Evolutionary conservation across 2,888 invertebrate species (phyloP), one percentile per base, ranked within the genome.

Genomic region (Melanotus villosus): DNA sequence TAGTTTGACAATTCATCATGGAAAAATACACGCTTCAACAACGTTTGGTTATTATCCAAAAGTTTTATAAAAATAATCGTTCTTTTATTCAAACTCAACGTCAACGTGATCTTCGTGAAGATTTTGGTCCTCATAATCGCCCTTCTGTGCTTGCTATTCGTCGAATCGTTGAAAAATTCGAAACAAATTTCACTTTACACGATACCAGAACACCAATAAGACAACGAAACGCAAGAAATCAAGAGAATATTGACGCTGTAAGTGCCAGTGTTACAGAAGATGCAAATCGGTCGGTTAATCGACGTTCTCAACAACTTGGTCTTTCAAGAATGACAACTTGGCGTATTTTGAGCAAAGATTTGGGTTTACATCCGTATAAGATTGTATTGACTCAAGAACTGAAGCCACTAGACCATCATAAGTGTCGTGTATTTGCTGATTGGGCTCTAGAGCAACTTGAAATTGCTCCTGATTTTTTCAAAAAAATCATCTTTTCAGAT

Each of bases 401-500:
- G 56, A 68, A 71, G 26, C 73, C 56, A 12, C 47, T 32, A 9
- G 7, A 65, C 36, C 16, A 65, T 34, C 34, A 23, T 18, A 19
- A 4, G 50, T 34, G 16, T 18, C 32, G 47, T 14, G 12, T 10
- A 6, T 63, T 63, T 9, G 21, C 26, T 30, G 18, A 30, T 21
- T 63, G 63, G 52, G 26, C 47, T n/a, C 26, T 45, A 6, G 32
- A 45, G n/a, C 47, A 32, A 26, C 26, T 54, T 1, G 57, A 45
- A 52, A 47, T 32, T 26, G 62, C 58, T 57, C 38, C 26, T n/a
- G 65, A 69, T 64, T 75, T 74, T 73, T 12, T 26, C 9, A 62
- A 59, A 41, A 73, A 72, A n/a, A 75, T 76, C 63, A 68, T 75
- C 41, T 73, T 74, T 47, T 56, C 58, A 6, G 71, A 76, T 67